Evolutionary conservation across 2,797 vertebrate genomes (phyloP).

Genomic region (Morelia viridis): DNA sequence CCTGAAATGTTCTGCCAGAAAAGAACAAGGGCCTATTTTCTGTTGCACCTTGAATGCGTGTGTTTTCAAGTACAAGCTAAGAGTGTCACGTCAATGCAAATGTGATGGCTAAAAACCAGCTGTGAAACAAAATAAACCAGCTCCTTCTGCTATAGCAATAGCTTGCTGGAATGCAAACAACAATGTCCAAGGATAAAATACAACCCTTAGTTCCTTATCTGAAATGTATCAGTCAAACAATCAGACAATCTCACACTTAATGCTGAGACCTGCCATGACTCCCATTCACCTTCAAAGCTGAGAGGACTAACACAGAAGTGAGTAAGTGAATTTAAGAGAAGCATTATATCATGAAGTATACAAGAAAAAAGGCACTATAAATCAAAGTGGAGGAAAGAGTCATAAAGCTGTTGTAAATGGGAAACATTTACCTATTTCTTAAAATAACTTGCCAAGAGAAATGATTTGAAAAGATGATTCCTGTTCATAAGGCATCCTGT

Average conservation of each 20-base stretch:
- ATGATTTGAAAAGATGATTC: not conserved
- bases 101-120: not conserved
- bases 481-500: not conserved
- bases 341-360: not conserved
- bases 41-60: not conserved
- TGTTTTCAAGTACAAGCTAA: not conserved
- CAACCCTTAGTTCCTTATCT: not conserved
- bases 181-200: not conserved
- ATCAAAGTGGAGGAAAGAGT: not conserved
- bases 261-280: not conserved
- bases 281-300: not conserved
- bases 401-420: not conserved
- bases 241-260: not conserved
- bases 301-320: not conserved
- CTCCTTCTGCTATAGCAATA: not conserved
- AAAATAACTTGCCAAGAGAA: not conserved
- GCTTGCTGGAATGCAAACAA: slow-evolving; percentile 3
- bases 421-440: not conserved
- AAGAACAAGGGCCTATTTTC: not conserved
- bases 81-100: slow-evolving; percentile 2
- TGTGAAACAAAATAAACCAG: not conserved
- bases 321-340: slow-evolving; percentile 5
- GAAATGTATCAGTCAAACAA: not conserved
- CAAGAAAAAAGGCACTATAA: not conserved
- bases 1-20: not conserved